These are phyloP conservation scores for Agrilus biguttatus DNA, from an alignment of 2,888 invertebrate genomes.

Conservation along the genomic window DNA sequence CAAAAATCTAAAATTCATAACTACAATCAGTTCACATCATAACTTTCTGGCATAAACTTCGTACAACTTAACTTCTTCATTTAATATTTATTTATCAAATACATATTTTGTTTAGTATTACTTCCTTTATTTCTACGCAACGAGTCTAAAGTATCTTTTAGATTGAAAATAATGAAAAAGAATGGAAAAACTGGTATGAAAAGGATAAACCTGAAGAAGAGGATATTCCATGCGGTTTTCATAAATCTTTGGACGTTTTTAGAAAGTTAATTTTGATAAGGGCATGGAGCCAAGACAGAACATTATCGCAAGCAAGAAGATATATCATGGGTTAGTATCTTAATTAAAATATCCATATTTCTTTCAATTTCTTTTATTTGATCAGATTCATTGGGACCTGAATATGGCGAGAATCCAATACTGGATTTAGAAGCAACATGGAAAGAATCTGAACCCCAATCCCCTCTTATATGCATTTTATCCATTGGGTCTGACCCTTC, in stretches of 20 bases:
- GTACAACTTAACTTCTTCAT: too few relatives aligned
- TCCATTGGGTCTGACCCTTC: constrained; percentile 95
- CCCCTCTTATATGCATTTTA: constrained; percentile 82
- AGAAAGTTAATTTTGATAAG: constrained; percentile 73
- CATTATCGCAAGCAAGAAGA: constrained; percentile 81
- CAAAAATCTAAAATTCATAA: too few relatives aligned
- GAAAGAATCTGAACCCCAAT: constrained; percentile 75
- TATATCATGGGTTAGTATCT: constrained; percentile 74
- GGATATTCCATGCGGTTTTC: constrained; percentile 80
- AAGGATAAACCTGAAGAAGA: constrained; percentile 87
- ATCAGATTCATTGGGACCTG: constrained; percentile 66
- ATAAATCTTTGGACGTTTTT: constrained; percentile 74
- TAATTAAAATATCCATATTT: neutral
- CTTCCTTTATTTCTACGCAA: too few relatives aligned
- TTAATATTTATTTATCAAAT: too few relatives aligned
- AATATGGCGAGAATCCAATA: constrained; percentile 84
- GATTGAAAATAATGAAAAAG: constrained; percentile 75
- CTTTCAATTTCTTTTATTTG: constrained; percentile 3
- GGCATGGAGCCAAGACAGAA: constrained; percentile 92
- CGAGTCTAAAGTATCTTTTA: constrained; percentile 18
- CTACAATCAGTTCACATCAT: too few relatives aligned
- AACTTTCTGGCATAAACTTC: too few relatives aligned
- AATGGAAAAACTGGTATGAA: constrained; percentile 85
- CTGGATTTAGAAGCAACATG: constrained; percentile 82
- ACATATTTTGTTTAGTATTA: too few relatives aligned